Evolutionary conservation across 1,140 invertebrate species (phyloP).

Genomic region (Drosophila mauritiana): DNA sequence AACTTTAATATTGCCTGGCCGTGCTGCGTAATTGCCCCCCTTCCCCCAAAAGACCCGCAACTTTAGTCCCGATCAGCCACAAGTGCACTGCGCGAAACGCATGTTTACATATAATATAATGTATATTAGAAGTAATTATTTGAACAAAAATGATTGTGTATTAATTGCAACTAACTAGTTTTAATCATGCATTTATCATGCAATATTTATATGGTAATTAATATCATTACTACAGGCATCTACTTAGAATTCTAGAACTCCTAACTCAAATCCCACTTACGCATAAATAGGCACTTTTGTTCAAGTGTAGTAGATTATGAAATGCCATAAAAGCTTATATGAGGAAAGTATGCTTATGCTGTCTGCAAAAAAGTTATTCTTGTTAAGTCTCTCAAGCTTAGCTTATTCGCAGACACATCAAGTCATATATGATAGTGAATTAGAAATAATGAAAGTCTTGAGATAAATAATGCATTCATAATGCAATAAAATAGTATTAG

Average conservation of each 20-base stretch:
- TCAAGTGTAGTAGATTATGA: slow-evolving; percentile 3
- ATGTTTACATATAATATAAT: not conserved
- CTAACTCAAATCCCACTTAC: not conserved
- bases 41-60: slow-evolving; percentile 2
- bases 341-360: slow-evolving; percentile 8
- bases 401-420: not conserved
- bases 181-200: too few relatives aligned
- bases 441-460: not conserved
- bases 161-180: not conserved
- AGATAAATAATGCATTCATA: not conserved
- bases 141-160: not conserved
- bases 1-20: slow-evolving; percentile 75
- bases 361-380: slow-evolving; percentile 13
- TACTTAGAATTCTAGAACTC: not conserved
- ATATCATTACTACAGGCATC: too few relatives aligned
- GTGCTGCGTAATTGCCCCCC: slow-evolving; percentile 69
- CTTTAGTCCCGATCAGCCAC: slow-evolving; percentile 33
- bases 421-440: not conserved
- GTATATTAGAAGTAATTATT: not conserved
- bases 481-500: not conserved
- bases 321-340: slow-evolving; percentile 11
- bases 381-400: slow-evolving; percentile 6
- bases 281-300: not conserved
- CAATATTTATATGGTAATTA: too few relatives aligned
- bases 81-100: slow-evolving; percentile 21